Percentiles rank a stretch among this genome's conserved stretches.
These are phyloP conservation scores for Eidolon dupreanum DNA, from an alignment of 2,797 vertebrate genomes.

Conservation along the genomic window DNA sequence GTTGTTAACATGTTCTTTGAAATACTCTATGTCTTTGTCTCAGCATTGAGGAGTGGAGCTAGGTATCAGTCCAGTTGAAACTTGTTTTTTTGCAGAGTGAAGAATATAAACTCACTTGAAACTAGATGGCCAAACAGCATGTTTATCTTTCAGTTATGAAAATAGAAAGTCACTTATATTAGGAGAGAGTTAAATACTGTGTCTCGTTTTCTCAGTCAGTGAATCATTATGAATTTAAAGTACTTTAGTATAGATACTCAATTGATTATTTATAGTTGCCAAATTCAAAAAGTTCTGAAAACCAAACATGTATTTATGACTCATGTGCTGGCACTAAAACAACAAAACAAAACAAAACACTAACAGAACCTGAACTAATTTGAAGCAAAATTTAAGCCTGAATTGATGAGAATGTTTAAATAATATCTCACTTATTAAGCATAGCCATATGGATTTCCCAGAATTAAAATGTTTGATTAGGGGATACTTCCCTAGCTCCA, in stretches of 20 bases:
- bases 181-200: not conserved
- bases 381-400: not conserved
- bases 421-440: not conserved
- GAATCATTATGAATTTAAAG: not conserved
- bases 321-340: not conserved
- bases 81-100: not conserved
- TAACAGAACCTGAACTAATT: not conserved
- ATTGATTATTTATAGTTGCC: not conserved
- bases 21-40: rapidly evolving
- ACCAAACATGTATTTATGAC: not conserved
- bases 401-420: not conserved
- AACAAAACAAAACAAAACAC: not conserved
- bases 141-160: not conserved
- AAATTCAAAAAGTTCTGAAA: not conserved
- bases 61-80: too few species aligned
- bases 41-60: not conserved
- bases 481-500: not conserved
- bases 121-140: not conserved
- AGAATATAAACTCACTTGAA: not conserved
- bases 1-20: not conserved
- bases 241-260: not conserved
- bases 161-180: not conserved
- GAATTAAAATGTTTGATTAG: not conserved
- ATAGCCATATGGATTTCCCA: not conserved
- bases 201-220: not conserved